These are phyloP conservation scores for Mermis nigrescens DNA, from an alignment of 2,888 invertebrate genomes.

Conservation along the genomic window DNA sequence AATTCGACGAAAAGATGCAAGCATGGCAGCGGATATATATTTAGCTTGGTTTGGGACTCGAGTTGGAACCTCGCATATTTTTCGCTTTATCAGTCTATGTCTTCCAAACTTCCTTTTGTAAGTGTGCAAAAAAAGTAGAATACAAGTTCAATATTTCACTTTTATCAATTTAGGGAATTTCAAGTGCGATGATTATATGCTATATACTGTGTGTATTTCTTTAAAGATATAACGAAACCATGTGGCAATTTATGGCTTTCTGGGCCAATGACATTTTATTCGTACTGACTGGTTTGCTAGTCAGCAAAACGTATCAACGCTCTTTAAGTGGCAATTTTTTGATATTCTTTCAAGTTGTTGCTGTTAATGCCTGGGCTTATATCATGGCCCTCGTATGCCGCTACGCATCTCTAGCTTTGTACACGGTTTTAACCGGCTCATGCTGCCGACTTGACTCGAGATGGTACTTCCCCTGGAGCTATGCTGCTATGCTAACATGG, in stretches of 20 bases:
- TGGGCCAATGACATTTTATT: constrained; percentile 44
- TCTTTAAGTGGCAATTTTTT: background rate
- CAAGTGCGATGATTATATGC: no score
- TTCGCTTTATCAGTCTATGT: no score
- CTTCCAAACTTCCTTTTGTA: no score
- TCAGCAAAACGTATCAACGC: background rate
- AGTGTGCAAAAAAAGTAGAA: no score
- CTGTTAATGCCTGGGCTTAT: background rate
- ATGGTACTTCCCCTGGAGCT: constrained; percentile 37
- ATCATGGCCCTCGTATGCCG: background rate
- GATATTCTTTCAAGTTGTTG: background rate
- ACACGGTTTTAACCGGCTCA: background rate
- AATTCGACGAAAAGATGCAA: no score
- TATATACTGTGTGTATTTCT: constrained; percentile 37
- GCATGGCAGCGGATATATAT: no score
- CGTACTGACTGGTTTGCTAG: constrained; percentile 40
- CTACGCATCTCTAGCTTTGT: background rate
- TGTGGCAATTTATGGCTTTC: constrained; percentile 37
- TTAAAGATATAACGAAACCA: constrained; percentile 32
- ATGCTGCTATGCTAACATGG: constrained; percentile 44
- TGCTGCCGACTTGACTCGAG: background rate
- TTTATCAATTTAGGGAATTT: no score
- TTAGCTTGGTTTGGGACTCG: no score
- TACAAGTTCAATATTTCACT: no score
- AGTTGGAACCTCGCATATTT: no score